Base-by-base conservation (phyloP, 2,888 invertebrate species). In the Phymatocera aterrima region DNA sequence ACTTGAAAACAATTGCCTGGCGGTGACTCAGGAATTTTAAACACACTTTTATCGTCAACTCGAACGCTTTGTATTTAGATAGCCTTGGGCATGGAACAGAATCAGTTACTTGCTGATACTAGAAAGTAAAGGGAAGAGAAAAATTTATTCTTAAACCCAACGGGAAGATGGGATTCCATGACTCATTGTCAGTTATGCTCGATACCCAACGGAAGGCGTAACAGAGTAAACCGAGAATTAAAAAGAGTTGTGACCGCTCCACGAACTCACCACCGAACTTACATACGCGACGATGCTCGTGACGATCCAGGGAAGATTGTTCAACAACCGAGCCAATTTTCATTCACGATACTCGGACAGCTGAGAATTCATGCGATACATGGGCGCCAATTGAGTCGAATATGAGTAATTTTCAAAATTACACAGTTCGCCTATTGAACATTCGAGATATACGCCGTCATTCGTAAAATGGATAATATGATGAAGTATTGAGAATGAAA, bases 1-100 rank as follows among this genome's bases (percentile, higher is more conserved):
- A 84, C 85, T 85, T 84, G 83, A 84, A 87, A 87, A 87, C 87
- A 87, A 88, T 88, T 84, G 86, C 83, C 85, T 81, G 79, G 82
- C 83, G 83, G 84, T 84, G 78, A 82, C 82, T 81, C 81, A 83
- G 80, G 86, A 87, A 87, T 88, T 86, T 88, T 86, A 87, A 87
- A 86, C 84, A 84, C 85, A 83, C 84, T 85, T 86, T 86, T 85
- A 86, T 85, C 84, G 84, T 81, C 81, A 81, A 54, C 79, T 81
- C 80, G 80, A 80, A 79, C 78, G 74, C 79, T 82, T 82, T 83
- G 80, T 80, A 77, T 40, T 74, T 70, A 75, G 79, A 81, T 79
- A 77, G 78, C 80, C 80, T 77, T 78, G 79, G 79, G 68, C 43
- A 24, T 24, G n/a, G 21, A 37, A 34, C n/a, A 64, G 37, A 64